A percentile compares a stretch with the other conserved stretches of the same genome.
phyloP scores from a whole-genome alignment of 1,140 invertebrate species.

The Forficula auricularia region DNA sequence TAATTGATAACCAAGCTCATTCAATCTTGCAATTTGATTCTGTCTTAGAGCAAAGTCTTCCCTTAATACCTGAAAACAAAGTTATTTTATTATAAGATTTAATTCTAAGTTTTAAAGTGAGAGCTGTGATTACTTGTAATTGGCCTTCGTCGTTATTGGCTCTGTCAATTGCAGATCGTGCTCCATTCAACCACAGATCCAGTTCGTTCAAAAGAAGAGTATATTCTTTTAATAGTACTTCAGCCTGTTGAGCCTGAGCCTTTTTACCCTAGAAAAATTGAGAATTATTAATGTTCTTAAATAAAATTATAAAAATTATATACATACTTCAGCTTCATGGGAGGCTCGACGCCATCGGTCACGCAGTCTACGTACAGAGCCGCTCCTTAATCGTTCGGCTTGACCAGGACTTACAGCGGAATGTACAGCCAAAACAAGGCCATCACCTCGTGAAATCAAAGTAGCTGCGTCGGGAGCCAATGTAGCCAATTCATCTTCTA shows the following conservation, averaged over 20 bases:
- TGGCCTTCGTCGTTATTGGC: slow-evolving; percentile 36
- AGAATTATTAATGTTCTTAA: too few species aligned
- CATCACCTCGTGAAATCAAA: slow-evolving; percentile 59
- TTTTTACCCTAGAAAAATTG: slow-evolving; percentile 15
- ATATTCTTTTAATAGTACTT: slow-evolving; percentile 33
- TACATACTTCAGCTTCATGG: slow-evolving; percentile 34
- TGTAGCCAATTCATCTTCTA: slow-evolving; percentile 41
- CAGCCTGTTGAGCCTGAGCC: slow-evolving; percentile 34
- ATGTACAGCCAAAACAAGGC: slow-evolving; percentile 47
- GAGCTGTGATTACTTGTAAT: slow-evolving; percentile 14
- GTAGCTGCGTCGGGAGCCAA: slow-evolving; percentile 61
- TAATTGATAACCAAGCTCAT: slow-evolving; percentile 13
- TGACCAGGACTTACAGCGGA: slow-evolving; percentile 28
- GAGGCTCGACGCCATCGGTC: slow-evolving; percentile 31
- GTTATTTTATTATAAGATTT: slow-evolving; percentile 4
- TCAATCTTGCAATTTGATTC: slow-evolving; percentile 29
- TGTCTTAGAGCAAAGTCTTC: slow-evolving; percentile 29
- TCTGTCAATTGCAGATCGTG: slow-evolving; percentile 30
- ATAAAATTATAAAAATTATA: too few species aligned
- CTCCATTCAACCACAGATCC: slow-evolving; percentile 32
- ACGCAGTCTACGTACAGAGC: slow-evolving; percentile 39
- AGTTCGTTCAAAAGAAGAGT: slow-evolving; percentile 27
- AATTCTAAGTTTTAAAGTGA: too few species aligned
- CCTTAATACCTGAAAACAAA: slow-evolving; percentile 22
- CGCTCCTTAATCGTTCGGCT: slow-evolving; percentile 35